phyloP scores from a whole-genome alignment of 2,113 vertebrate species.

The Melozone crissalis region DNA sequence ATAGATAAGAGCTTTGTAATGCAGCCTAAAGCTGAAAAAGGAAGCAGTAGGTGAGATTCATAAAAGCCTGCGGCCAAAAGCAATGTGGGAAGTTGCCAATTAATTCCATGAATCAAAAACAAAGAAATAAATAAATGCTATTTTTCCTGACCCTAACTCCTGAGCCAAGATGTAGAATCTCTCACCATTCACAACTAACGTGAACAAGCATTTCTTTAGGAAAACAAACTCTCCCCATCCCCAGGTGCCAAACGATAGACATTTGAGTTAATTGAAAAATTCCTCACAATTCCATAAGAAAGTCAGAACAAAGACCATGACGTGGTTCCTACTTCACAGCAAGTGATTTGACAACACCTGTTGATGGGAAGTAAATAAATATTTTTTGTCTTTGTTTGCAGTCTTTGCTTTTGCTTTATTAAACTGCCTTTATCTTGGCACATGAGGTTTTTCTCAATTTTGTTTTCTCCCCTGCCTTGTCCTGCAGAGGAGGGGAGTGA shows the following conservation, averaged over 20 bases:
- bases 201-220: background rate
- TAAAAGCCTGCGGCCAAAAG: background rate
- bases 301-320: background rate
- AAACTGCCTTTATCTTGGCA: background rate
- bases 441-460: background rate
- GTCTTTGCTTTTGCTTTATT: background rate
- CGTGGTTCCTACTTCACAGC: fast-evolving
- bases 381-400: background rate
- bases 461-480: background rate
- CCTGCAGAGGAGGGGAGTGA: background rate
- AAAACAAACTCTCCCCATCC: background rate
- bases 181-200: background rate
- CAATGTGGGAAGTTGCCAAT: background rate
- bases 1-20: background rate
- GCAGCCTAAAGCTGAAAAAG: background rate
- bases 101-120: background rate
- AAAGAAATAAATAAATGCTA: background rate
- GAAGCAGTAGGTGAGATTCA: background rate
- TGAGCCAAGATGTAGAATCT: background rate
- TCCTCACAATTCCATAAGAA: background rate
- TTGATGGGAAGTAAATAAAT: background rate
- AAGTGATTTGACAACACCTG: background rate
- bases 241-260: background rate
- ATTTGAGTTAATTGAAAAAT: background rate
- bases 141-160: background rate